Evolutionary conservation across 2,113 vertebrate genomes (phyloP).

Genomic region (Litocranius walleri): DNA sequence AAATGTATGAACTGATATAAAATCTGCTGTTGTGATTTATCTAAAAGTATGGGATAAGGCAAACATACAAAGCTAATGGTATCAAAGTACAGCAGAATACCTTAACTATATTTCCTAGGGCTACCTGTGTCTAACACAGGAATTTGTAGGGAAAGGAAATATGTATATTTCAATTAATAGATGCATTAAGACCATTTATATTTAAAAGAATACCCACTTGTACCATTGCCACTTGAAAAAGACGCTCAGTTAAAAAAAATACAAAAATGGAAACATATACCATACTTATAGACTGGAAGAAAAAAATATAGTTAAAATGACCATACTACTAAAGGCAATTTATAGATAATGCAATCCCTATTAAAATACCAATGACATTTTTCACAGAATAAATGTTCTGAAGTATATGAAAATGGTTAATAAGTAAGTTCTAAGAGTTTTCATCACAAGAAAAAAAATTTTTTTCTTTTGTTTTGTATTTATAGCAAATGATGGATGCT

Average conservation of each 20-base stretch:
- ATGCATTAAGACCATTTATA: not conserved
- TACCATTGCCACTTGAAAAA: not conserved
- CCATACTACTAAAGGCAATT: not conserved
- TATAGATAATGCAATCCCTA: not conserved
- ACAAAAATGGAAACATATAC: not conserved
- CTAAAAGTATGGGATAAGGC: slow-evolving; percentile 35
- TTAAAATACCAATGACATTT: not conserved
- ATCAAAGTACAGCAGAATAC: not conserved
- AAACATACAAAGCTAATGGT: slow-evolving; percentile 35
- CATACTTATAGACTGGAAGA: not conserved
- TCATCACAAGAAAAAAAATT: not conserved
- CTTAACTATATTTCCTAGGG: not conserved
- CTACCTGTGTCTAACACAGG: not conserved
- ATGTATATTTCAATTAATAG: not conserved
- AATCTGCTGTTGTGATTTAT: slow-evolving; percentile 51
- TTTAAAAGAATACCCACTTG: not conserved
- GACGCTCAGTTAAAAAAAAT: not conserved
- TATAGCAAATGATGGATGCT: not conserved
- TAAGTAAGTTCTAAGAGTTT: not conserved
- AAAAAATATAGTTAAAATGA: not conserved
- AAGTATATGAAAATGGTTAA: not conserved
- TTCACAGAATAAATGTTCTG: not conserved
- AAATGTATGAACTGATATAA: slow-evolving; percentile 63
- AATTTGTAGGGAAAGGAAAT: not conserved
- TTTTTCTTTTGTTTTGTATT: not conserved